phyloP scores from a whole-genome alignment of 2,888 invertebrate species.

The Ypsolopha sequella region DNA sequence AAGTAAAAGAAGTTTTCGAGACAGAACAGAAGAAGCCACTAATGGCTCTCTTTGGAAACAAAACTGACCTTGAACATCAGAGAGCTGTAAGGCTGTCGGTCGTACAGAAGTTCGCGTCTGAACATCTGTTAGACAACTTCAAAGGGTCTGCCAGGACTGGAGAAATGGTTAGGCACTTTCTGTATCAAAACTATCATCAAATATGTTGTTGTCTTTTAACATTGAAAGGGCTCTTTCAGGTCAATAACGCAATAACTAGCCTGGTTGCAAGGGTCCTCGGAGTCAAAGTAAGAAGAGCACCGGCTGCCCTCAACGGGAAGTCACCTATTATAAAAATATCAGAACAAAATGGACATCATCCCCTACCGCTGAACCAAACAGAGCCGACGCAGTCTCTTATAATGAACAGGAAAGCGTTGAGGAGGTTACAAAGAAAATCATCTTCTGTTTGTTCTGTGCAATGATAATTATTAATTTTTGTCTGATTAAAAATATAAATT shows the following conservation, averaged over 20 bases:
- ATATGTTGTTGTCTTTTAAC: too few species aligned
- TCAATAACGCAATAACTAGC: constrained; percentile 74
- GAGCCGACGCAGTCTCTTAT: constrained; percentile 39
- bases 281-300: constrained; percentile 24
- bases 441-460: constrained; percentile 55
- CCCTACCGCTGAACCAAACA: constrained; percentile 11
- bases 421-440: constrained; percentile 42
- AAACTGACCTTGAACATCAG: constrained; percentile 82
- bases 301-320: constrained; percentile 20
- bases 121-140: constrained; percentile 71
- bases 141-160: constrained; percentile 80
- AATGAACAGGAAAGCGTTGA: constrained; percentile 52
- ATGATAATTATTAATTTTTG: not conserved
- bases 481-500: too few species aligned
- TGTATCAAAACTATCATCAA: too few species aligned
- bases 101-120: constrained; percentile 74
- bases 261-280: constrained; percentile 64
- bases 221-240: constrained; percentile 39
- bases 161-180: constrained; percentile 69
- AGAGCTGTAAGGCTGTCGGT: constrained; percentile 75
- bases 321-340: constrained; percentile 16
- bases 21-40: constrained; percentile 59
- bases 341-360: constrained; percentile 15
- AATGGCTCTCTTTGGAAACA: constrained; percentile 77
- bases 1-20: constrained; percentile 54